Percentiles rank a stretch among this genome's conserved stretches.
Evolutionary conservation across 2,888 invertebrate species (phyloP).

Genomic region (Epiblema foenella): DNA sequence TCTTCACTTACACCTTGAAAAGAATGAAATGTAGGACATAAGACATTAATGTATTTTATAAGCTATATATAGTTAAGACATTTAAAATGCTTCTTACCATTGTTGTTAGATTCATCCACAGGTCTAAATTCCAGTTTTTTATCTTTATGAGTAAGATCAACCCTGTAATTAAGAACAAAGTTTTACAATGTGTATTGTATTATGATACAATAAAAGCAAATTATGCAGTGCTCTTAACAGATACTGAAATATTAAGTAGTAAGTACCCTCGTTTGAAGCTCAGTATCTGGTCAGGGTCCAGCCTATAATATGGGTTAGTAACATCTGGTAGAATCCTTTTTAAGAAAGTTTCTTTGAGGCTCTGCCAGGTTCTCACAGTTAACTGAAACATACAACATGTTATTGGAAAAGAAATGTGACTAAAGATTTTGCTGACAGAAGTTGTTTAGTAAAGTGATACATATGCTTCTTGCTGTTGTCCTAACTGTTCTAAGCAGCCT

Average conservation of each 20-base stretch:
- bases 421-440: no score
- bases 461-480: no score
- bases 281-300: constrained; percentile 65
- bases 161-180: constrained; percentile 53
- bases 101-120: constrained; percentile 57
- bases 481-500: no score
- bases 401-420: neutral
- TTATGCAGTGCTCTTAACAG: neutral
- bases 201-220: constrained; percentile 5
- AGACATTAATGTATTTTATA: constrained; percentile 19
- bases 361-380: constrained; percentile 79
- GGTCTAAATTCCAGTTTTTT: constrained; percentile 63
- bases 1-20: constrained; percentile 54
- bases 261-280: constrained; percentile 72
- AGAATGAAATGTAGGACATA: constrained; percentile 29
- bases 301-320: constrained; percentile 75
- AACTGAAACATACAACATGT: constrained; percentile 55
- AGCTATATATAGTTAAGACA: constrained; percentile 1
- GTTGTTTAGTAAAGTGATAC: no score
- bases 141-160: constrained; percentile 61
- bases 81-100: constrained; percentile 55
- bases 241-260: neutral
- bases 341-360: constrained; percentile 78
- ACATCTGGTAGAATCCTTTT: constrained; percentile 79
- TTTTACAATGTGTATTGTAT: neutral